phyloP scores from a whole-genome alignment of 2,888 invertebrate genomes.

The Troilus luridus region DNA sequence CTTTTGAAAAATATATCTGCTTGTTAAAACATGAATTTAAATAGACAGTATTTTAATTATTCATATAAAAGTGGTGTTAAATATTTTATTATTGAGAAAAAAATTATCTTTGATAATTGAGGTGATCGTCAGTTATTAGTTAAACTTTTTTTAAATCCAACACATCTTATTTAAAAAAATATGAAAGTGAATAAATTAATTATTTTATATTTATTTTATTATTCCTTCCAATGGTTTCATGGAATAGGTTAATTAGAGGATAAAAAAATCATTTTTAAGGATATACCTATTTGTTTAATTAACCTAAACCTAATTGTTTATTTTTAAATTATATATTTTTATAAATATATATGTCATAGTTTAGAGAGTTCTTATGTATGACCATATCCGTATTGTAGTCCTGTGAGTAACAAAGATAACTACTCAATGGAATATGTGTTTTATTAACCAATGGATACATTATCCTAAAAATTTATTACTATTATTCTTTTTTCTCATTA shows the following conservation, averaged over 20 bases:
- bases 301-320: too few relatives aligned
- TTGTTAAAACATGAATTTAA: neutral
- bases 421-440: too few relatives aligned
- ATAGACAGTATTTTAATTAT: neutral
- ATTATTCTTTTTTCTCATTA: neutral
- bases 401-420: too few relatives aligned
- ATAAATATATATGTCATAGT: too few relatives aligned
- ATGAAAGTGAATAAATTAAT: neutral
- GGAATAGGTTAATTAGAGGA: neutral
- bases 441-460: too few relatives aligned
- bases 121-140: neutral
- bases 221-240: neutral
- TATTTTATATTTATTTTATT: neutral
- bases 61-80: neutral
- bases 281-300: too few relatives aligned
- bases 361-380: too few relatives aligned
- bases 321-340: too few relatives aligned
- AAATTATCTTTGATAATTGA: neutral
- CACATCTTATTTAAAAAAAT: neutral
- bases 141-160: neutral
- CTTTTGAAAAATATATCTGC: neutral
- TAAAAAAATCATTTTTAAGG: too few relatives aligned
- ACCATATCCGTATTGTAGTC: too few relatives aligned
- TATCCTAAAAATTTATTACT: too few relatives aligned
- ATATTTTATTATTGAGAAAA: neutral